phyloP scores from a whole-genome alignment of 2,113 vertebrate species.

The Hippoglossus stenolepis region DNA sequence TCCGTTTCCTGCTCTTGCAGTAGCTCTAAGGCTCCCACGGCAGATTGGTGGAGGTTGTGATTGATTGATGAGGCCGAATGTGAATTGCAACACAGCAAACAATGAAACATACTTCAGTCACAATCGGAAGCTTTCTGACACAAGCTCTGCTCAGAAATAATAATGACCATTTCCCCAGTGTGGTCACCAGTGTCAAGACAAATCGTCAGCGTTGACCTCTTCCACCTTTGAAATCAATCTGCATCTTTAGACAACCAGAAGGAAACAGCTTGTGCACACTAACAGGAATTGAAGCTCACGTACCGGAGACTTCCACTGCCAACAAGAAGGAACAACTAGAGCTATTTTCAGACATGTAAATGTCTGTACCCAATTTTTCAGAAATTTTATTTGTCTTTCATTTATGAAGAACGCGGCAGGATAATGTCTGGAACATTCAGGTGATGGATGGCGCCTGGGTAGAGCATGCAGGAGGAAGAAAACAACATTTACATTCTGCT shows the following conservation, averaged over 20 bases:
- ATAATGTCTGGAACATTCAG: no score
- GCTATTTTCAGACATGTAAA: not conserved
- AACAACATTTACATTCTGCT: no score
- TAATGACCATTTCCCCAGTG: constrained; percentile 3
- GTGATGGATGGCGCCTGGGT: no score
- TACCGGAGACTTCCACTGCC: not conserved
- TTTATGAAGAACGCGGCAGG: no score
- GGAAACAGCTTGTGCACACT: constrained; percentile 20
- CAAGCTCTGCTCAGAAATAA: not conserved
- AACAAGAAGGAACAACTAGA: constrained; percentile 26
- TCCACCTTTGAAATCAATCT: constrained; percentile 31
- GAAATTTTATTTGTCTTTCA: not conserved
- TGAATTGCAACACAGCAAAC: constrained; percentile 7
- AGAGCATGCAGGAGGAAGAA: no score
- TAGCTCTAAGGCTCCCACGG: not conserved
- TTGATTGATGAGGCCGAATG: constrained; percentile 5
- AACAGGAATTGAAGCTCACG: constrained; percentile 12
- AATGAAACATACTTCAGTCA: not conserved
- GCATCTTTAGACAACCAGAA: constrained; percentile 22
- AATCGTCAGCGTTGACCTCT: constrained; percentile 12
- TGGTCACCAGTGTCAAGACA: constrained; percentile 11
- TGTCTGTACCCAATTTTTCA: not conserved
- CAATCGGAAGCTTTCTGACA: constrained; percentile 3
- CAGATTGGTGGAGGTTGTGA: not conserved
- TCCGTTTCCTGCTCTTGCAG: constrained; percentile 8